Base-by-base conservation (phyloP, 2,888 invertebrate species). In the Herminia tarsipennalis region DNA sequence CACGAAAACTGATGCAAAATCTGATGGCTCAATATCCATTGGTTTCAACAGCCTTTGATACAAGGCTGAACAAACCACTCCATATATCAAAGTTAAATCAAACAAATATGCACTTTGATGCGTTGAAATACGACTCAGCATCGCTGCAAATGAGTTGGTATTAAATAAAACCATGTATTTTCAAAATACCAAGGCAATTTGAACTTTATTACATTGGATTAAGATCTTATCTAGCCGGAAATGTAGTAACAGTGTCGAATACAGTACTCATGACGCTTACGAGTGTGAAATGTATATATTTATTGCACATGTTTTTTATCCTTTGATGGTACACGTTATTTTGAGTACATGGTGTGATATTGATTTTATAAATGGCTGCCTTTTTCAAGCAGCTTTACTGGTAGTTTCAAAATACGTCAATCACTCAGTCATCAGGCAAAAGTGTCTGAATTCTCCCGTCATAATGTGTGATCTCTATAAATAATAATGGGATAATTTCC, bases 241-340 rank as follows among this genome's bases (percentile, higher is more conserved):
- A 17, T 22, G n/a, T 5, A 12, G 44, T 38, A 22, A 51, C 53
- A 34, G 50, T 65, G 58, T 38, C 52, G 43, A 50, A 38, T 50
- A 41, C 39, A 52, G 43, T 38, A 51, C 40, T 54, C 37, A 29
- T 56, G 34, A 60, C 52, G 45, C 61, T 48, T 55, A 59, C 5
- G 46, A 58, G 44, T 22, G 13, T 9, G 53, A 49, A 67, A 56
- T 46, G 39, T 49, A 65, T 68, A 59, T 56, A 67, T 66, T 63
- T 58, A 46, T 53, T 51, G 43, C 39, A 49, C 42, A 39, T 53
- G 47, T 24, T 50, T 45, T 55, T 24, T 30, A 38, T 9, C 18
- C 32, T 58, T 44, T 58, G 24, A 44, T 40, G 27, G 42, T 30
- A 8, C 5, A 9, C 9, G 16, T n/a, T n/a, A n/a, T n/a, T n/a